Conservation (phyloP, 2,888 invertebrate species). For the Drosophila recens region DNA sequence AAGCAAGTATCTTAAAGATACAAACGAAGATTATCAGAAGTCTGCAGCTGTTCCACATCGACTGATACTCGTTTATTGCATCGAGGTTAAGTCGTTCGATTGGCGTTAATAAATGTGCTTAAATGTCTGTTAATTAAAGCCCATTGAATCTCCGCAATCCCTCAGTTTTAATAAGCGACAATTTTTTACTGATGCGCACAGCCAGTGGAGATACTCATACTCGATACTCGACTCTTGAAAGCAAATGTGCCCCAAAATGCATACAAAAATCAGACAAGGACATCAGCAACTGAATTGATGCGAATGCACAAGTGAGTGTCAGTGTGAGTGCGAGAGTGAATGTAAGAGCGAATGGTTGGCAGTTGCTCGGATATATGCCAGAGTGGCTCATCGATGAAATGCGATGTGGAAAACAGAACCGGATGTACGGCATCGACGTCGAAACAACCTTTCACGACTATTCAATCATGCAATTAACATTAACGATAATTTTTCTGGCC, state of each 20-base stretch:
- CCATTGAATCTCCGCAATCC: slow-evolving; percentile 14
- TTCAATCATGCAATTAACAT: slow-evolving; percentile 80
- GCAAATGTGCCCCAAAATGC: slow-evolving; percentile 32
- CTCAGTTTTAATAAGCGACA: slow-evolving; percentile 39
- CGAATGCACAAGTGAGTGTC: slow-evolving; percentile 15
- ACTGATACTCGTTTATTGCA: not conserved
- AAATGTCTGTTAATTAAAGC: slow-evolving; percentile 26
- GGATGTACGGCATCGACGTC: slow-evolving; percentile 26
- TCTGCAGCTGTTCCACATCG: not conserved
- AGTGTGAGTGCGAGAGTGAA: slow-evolving; percentile 1
- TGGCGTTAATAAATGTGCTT: slow-evolving; percentile 7
- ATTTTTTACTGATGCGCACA: slow-evolving; percentile 25
- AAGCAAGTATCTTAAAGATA: not conserved
- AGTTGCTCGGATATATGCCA: slow-evolving; percentile 42
- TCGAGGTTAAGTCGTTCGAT: not conserved
- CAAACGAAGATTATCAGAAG: not conserved
- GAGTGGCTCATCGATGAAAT: slow-evolving; percentile 31
- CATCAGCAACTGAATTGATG: slow-evolving; percentile 30
- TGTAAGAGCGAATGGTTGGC: slow-evolving; percentile 31
- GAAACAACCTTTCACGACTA: slow-evolving; percentile 44
- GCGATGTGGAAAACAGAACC: slow-evolving; percentile 35
- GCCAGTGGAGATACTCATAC: slow-evolving; percentile 6
- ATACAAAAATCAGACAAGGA: slow-evolving; percentile 35
- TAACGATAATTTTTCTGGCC: slow-evolving; percentile 67
- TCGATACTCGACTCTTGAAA: slow-evolving; percentile 4